Conservation (phyloP, 30 jellyfish, hydroid and myxozoan species). For the Rhopilema esculentum region DNA sequence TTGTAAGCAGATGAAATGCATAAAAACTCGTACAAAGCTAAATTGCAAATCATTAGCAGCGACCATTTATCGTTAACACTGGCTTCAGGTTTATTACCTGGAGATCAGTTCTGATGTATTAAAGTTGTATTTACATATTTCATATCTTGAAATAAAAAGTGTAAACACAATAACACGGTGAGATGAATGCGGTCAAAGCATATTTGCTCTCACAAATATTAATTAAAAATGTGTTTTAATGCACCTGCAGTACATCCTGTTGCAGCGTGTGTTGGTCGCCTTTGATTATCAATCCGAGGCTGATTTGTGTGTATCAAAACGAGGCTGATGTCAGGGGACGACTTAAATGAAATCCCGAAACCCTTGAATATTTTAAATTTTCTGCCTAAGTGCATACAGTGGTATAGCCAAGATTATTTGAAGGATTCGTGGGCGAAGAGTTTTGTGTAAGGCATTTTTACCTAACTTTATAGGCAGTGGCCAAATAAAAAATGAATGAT, state of each 20-base stretch:
- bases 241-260: slow-evolving; percentile 70
- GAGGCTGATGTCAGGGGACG: neutral
- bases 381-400: too few species aligned
- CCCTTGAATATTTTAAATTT: too few species aligned
- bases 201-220: slow-evolving; percentile 65
- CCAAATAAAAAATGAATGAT: too few species aligned
- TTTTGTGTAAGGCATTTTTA: too few species aligned
- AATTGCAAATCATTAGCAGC: neutral
- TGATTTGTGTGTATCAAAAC: neutral
- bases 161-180: slow-evolving; percentile 36
- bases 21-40: neutral
- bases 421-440: too few species aligned
- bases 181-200: slow-evolving; percentile 35
- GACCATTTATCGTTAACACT: neutral
- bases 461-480: too few species aligned
- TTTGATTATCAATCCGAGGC: neutral
- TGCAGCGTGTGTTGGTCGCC: neutral
- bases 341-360: too few species aligned
- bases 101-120: slow-evolving; percentile 20
- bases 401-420: too few species aligned
- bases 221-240: slow-evolving; percentile 60
- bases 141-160: slow-evolving; percentile 26
- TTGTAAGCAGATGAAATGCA: neutral
- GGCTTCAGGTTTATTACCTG: slow-evolving; percentile 24
- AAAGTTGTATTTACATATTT: slow-evolving; percentile 21